phyloP scores from a whole-genome alignment of 2,113 vertebrate species.

The Psophia crepitans region DNA sequence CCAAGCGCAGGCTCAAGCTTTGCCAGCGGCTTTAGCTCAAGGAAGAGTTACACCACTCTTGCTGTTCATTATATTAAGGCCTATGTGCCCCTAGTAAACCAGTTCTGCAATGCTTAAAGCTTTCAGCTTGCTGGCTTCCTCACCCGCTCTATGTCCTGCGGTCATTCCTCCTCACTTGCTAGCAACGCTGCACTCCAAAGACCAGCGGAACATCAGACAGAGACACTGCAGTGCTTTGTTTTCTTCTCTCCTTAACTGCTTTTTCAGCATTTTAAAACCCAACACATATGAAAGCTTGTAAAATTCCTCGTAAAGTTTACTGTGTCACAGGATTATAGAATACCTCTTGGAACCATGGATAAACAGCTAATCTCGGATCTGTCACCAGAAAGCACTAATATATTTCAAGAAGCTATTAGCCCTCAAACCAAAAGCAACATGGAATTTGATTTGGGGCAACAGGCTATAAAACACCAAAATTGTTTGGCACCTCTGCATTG shows the following conservation, averaged over 20 bases:
- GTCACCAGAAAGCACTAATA: slow-evolving; percentile 50
- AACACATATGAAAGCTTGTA: slow-evolving; percentile 38
- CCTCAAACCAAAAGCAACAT: slow-evolving; percentile 62
- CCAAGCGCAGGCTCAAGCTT: background rate
- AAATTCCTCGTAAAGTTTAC: slow-evolving; percentile 62
- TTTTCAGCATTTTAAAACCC: slow-evolving; percentile 47
- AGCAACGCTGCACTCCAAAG: background rate
- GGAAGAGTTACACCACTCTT: background rate
- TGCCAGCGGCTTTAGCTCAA: background rate
- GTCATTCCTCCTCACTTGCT: background rate
- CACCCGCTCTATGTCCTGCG: accelerated
- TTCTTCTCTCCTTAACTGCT: background rate
- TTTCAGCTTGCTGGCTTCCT: background rate
- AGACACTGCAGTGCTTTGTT: slow-evolving; percentile 31
- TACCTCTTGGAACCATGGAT: slow-evolving; percentile 28
- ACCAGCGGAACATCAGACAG: background rate
- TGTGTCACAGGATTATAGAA: slow-evolving; percentile 46
- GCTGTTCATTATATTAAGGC: background rate
- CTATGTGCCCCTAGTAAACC: background rate
- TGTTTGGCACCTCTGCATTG: slow-evolving; percentile 29
- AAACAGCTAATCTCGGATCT: slow-evolving; percentile 52
- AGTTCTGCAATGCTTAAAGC: background rate
- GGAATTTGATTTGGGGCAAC: slow-evolving; percentile 55
- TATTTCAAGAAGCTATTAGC: slow-evolving; percentile 66
- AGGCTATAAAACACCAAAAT: slow-evolving; percentile 51